Base-by-base conservation (phyloP, 2,113 vertebrate species). In the Psilopogon haemacephalus region DNA sequence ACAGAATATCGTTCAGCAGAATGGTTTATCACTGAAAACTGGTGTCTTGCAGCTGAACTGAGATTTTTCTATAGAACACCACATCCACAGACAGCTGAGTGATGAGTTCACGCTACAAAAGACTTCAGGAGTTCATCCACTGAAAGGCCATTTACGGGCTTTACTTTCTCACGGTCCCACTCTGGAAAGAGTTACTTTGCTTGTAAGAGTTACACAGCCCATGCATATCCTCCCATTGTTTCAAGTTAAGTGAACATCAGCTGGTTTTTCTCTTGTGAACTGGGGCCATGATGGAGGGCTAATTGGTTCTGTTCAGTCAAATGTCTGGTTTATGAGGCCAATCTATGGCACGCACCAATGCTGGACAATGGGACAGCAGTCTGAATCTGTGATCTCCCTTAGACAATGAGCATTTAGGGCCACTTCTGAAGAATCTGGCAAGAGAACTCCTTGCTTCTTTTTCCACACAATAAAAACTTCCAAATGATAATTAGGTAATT, bases 31-130 rank as follows among this genome's bases (percentile, higher is more conserved):
- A 37, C 64, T 60, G 59, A 54, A 55, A 64, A 84, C 82, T 80
- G 84, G 85, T 88, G 69, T 59, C 64, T n/a, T 64, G 89, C 81
- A 83, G 64, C 33, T 62, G 42, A 64, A 74, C 48, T 35, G 78
- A 82, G 77, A 19, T 58, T 95, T 95, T 95, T 96, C 93, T 96
- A 95, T 88, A 92, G 89, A 65, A 70, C 88, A 86, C 71, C 67
- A 46, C 95, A 78, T 74, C 93, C 78, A 30, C 69, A 79, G 83
- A 76, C 91, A 73, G 84, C 95, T 93, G 92, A 95, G 62, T 95
- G 81, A 95, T 95, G 92, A 94, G 92, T 97, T 97, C 94, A 93
- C 76, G 50, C 93, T 91, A 95, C 94, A 91, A 97, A 97, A 93
- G 91, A 64, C 83, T 73, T 94, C 85, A 82, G 84, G 75, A 95